These are phyloP conservation scores for Melanchra persicariae DNA, from an alignment of 2,888 invertebrate genomes.

Conservation along the genomic window DNA sequence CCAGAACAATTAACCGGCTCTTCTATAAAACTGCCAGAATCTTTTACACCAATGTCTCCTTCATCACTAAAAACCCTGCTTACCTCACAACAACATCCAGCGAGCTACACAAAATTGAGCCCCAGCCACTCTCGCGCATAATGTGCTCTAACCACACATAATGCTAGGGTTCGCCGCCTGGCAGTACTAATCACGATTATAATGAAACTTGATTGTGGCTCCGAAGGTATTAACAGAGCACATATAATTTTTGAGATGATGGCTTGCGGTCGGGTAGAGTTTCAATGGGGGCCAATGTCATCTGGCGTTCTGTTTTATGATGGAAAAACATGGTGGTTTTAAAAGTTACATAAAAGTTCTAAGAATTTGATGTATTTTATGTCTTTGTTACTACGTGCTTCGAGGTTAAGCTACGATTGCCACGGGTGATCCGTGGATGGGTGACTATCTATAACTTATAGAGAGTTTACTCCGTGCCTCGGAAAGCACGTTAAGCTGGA, in stretches of 20 bases:
- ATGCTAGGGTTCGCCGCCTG: slow-evolving; percentile 56
- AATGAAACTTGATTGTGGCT: slow-evolving; percentile 68
- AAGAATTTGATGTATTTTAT: too few species aligned
- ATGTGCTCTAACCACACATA: slow-evolving; percentile 68
- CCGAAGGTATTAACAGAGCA: slow-evolving; percentile 63
- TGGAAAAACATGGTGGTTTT: not conserved
- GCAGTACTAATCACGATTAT: slow-evolving; percentile 69
- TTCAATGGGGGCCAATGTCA: slow-evolving; percentile 24
- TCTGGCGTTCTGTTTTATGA: slow-evolving; percentile 12
- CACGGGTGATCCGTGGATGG: too few species aligned
- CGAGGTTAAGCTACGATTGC: too few species aligned
- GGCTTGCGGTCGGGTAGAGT: slow-evolving; percentile 41
- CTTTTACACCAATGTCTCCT: not conserved
- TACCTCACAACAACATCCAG: slow-evolving; percentile 19
- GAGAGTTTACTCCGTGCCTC: too few species aligned
- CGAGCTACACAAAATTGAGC: slow-evolving; percentile 49
- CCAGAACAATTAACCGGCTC: not conserved
- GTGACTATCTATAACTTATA: too few species aligned
- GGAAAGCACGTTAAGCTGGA: too few species aligned
- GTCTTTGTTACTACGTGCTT: too few species aligned
- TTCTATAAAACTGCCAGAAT: not conserved
- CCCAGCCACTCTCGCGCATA: slow-evolving; percentile 52
- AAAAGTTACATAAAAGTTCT: not conserved
- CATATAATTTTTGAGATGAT: slow-evolving; percentile 64
- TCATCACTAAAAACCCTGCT: slow-evolving; percentile 8